Base-by-base conservation (phyloP, 2,797 vertebrate genomes). In the Tamandua tetradactyla region DNA sequence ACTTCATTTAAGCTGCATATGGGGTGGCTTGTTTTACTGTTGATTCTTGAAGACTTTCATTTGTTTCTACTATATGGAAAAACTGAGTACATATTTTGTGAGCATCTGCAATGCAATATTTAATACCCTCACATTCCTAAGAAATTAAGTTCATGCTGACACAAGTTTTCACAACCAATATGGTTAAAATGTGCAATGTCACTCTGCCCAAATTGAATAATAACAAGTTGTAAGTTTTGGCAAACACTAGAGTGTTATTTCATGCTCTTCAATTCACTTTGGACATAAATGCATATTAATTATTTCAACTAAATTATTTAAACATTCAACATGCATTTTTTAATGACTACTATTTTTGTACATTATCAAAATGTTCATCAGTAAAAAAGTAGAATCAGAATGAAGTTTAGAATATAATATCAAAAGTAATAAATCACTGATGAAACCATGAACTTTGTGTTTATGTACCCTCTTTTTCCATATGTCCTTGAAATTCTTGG, bases 41-140 rank as follows among this genome's bases (percentile, higher is more conserved):
- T 95, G 94, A 95, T 94, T 89, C 74, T 96, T 94, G 82, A 96
- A 93, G 78, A 79, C 74, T 95, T 95, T 92, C 95, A 92, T 95
- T 97, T 96, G 84, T 92, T 3, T 94, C 49, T 88, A 49, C 95
- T 93, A 95, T 94, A 90, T 96, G 95, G 81, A 83, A 92, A 94
- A 97, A 96, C 96, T 95, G 96, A 85, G 74, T 95, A 68, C 85
- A 93, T 93, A 96, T 95, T 97, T 96, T 94, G 78, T 92, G 74
- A 97, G 81, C 97, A 97, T 97, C 96, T 96, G 93, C 84, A 96
- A 95, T 13, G 40, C 84, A 94, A 78, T 92, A 93, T 97, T 96
- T 95, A 96, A 96, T 97, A 94, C 9, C 37, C 52, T 95, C 32
- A 71, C 40, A 96, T 91, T 93, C 83, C 59, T 87, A 94, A 82